Conservation (phyloP, 2,113 vertebrate genomes). For the Clarias gariepinus region DNA sequence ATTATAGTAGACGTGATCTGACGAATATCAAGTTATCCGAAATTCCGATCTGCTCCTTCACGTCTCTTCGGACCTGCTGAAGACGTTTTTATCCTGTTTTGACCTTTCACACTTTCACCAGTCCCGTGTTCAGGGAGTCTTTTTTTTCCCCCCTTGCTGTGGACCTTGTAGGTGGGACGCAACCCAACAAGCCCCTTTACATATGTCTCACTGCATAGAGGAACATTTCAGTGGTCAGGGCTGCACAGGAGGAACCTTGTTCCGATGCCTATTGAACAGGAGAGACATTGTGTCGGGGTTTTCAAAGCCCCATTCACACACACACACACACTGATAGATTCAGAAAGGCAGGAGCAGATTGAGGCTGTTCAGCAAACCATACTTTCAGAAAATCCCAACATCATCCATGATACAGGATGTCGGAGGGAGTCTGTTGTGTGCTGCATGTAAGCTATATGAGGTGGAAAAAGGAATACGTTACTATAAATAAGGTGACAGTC, state of each 20-base stretch:
- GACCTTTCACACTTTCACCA: neutral
- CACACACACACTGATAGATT: neutral
- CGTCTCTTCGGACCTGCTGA: neutral
- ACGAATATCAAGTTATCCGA: neutral
- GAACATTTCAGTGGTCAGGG: conserved; percentile 24
- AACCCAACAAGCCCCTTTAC: neutral
- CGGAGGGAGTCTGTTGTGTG: neutral
- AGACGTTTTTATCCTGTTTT: neutral
- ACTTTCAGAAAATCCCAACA: neutral
- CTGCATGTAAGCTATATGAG: neutral
- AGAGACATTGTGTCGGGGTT: conserved; percentile 41
- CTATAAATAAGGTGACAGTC: conserved; percentile 4
- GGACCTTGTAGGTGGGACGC: neutral
- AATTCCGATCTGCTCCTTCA: neutral
- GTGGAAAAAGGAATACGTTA: neutral
- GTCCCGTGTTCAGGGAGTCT: neutral
- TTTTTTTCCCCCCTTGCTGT: neutral
- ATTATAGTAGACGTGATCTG: neutral
- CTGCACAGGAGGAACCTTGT: conserved; percentile 39
- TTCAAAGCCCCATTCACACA: conserved; percentile 37
- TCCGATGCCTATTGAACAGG: conserved; percentile 33
- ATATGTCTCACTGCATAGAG: conserved; percentile 16
- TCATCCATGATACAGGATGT: neutral
- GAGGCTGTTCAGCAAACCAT: neutral
- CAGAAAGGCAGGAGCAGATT: conserved; percentile 18